Percentiles rank a stretch among this genome's conserved stretches.
These are phyloP conservation scores for Cataglyphis rosenhaueri DNA, from an alignment of 2,888 invertebrate genomes.

Conservation along the genomic window DNA sequence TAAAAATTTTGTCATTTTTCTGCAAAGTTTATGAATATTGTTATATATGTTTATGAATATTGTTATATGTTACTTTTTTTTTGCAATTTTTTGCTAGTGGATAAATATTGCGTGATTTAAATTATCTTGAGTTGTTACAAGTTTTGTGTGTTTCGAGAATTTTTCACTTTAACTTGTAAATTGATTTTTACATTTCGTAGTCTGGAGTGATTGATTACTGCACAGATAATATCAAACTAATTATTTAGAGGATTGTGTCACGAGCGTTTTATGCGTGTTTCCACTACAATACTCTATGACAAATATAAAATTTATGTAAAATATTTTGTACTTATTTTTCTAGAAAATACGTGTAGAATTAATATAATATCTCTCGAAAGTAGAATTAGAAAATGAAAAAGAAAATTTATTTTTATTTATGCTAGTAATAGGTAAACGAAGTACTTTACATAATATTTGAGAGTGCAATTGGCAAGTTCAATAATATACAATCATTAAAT, in stretches of 20 bases:
- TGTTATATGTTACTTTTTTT: not conserved
- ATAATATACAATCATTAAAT: not conserved
- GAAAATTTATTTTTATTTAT: not conserved
- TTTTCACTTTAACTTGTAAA: not conserved
- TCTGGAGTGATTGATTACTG: slow-evolving; percentile 3
- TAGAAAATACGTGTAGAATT: not conserved
- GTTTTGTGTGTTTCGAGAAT: not conserved
- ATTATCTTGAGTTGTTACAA: not conserved
- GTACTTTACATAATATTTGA: not conserved
- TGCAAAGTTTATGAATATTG: not conserved
- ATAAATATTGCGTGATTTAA: not conserved
- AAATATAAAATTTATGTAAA: not conserved
- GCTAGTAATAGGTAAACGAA: not conserved
- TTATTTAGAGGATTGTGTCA: slow-evolving; percentile 28
- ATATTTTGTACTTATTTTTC: not conserved
- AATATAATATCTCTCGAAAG: not conserved
- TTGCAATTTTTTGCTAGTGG: not conserved
- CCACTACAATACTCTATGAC: not conserved
- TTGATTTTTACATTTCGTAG: slow-evolving; percentile 4
- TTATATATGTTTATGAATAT: not conserved
- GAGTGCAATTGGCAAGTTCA: not conserved
- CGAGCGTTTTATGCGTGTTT: not conserved
- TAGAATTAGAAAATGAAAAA: no score
- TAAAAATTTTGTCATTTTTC: not conserved
- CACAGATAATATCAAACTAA: slow-evolving; percentile 3